Base-by-base conservation (phyloP, 2,797 vertebrate genomes). In the Clangula hyemalis region DNA sequence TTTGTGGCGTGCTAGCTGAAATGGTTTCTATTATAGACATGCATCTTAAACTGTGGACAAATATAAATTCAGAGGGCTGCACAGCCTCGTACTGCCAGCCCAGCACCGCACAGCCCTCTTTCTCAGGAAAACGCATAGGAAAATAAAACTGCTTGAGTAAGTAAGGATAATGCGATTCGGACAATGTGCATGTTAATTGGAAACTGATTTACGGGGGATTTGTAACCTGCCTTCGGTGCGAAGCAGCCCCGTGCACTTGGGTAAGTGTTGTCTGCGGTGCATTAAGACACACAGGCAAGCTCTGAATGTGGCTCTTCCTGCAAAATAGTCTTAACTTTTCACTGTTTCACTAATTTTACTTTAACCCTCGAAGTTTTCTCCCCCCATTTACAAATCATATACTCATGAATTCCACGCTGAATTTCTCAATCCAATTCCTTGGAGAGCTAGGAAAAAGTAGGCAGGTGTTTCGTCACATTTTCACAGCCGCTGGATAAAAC, bases 181-280 rank as follows among this genome's bases (percentile, higher is more conserved):
- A 64, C 88, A 91, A 91, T 70, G 66, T 36, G 21, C 7, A 80
- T 81, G 57, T 95, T 87, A 93, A 92, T 79, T 86, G 83, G 83
- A 72, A 25, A 28, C 39, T 1, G 8, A 86, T 69, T 93, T 93
- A 45, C 39, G 4, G 2, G 27, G 71, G 86, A 90, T 95, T 92
- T 96, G 94, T 93, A 93, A 85, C 32, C 72, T 61, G 43, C 60
- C 64, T 87, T 32, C 28, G 11, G 30, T 54, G 84, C 89, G 85
- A 85, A 65, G 71, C 76, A 62, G 74, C 25, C 80, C 43, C 27
- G 65, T 10, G 58, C 17, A 5, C 41, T 43, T 12, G 17, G 30
- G 22, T 0, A 0, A 1, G 0, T 8, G 30, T 22, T 70, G 49
- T 3, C 57, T 43, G 51, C 16, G 11, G 32, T 2, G 3, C 12